Conservation (phyloP, 2,113 vertebrate species). For the Microtus richardsoni region DNA sequence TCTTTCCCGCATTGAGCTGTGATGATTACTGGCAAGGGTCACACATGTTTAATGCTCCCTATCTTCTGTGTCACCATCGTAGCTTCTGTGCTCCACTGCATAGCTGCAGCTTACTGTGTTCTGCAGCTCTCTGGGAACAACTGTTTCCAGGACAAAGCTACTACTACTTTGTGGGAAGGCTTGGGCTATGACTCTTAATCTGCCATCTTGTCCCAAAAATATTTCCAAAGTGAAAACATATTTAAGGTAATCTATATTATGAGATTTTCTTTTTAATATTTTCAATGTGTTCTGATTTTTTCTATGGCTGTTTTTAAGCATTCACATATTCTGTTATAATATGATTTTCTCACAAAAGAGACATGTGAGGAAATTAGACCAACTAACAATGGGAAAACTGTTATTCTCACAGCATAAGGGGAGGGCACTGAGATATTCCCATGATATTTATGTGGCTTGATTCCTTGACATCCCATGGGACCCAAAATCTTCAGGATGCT, state of each 20-base stretch:
- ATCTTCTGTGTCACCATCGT: background rate
- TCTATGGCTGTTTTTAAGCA: slow-evolving; percentile 51
- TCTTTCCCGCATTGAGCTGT: no score
- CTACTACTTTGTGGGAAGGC: background rate
- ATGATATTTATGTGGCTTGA: background rate
- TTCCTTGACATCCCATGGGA: fast-evolving
- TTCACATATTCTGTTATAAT: slow-evolving; percentile 60
- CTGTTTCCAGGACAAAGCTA: background rate
- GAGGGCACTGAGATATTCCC: background rate
- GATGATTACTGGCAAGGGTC: background rate
- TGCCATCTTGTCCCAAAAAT: background rate
- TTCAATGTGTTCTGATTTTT: slow-evolving; percentile 29
- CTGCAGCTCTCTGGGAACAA: background rate
- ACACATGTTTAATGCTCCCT: background rate
- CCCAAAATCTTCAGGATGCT: background rate
- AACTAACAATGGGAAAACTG: slow-evolving; percentile 62
- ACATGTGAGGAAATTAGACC: slow-evolving; percentile 75
- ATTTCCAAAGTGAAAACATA: background rate
- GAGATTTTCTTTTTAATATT: slow-evolving; percentile 45
- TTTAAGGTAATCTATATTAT: slow-evolving; percentile 49
- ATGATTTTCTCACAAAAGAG: slow-evolving; percentile 70
- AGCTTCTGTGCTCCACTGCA: background rate
- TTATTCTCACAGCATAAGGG: slow-evolving; percentile 42
- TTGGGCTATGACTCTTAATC: background rate
- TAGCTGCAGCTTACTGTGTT: background rate